A percentile compares a stretch with the other conserved stretches of the same genome.
These are phyloP conservation scores for Drosophila robusta DNA, from an alignment of 2,888 invertebrate genomes.

Conservation along the genomic window DNA sequence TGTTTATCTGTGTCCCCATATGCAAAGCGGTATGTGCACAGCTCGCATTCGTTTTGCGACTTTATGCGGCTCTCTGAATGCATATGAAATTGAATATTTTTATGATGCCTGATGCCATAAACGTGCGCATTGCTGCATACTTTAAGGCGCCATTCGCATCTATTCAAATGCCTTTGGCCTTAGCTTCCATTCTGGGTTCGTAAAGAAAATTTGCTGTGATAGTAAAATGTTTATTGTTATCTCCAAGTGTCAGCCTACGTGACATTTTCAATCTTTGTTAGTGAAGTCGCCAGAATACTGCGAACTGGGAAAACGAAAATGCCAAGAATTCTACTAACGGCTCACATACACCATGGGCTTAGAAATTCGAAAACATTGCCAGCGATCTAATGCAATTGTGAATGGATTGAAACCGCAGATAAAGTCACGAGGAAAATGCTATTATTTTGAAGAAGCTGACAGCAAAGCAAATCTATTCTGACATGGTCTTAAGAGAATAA, in stretches of 20 bases:
- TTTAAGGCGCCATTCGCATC: constrained; percentile 49
- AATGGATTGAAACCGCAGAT: not conserved
- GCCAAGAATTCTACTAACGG: constrained; percentile 5
- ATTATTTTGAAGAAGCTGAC: constrained; percentile 2
- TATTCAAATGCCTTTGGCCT: constrained; percentile 50
- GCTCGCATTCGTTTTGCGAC: constrained; percentile 45
- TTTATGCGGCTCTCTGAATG: constrained; percentile 52
- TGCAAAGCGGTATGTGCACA: constrained; percentile 47
- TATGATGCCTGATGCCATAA: constrained; percentile 54
- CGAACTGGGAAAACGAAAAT: constrained; percentile 6
- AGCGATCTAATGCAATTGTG: constrained; percentile 3
- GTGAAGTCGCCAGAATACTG: constrained; percentile 15
- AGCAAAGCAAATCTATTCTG: not conserved
- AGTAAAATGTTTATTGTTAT: constrained; percentile 58
- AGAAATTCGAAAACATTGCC: constrained; percentile 17
- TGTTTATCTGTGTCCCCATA: constrained; percentile 52
- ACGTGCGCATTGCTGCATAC: constrained; percentile 52
- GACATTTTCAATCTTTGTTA: constrained; percentile 55
- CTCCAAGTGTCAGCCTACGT: constrained; percentile 57
- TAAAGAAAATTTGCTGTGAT: constrained; percentile 45
- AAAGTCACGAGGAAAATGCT: not conserved
- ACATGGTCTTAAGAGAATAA: too few relatives aligned
- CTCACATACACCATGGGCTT: constrained; percentile 16
- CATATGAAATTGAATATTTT: constrained; percentile 68
- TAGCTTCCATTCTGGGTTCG: constrained; percentile 20